Evolutionary conservation across 2,797 vertebrate species (phyloP), one percentile per base, ranked within the genome.

Genomic region (Thripadectes ignobilis): DNA sequence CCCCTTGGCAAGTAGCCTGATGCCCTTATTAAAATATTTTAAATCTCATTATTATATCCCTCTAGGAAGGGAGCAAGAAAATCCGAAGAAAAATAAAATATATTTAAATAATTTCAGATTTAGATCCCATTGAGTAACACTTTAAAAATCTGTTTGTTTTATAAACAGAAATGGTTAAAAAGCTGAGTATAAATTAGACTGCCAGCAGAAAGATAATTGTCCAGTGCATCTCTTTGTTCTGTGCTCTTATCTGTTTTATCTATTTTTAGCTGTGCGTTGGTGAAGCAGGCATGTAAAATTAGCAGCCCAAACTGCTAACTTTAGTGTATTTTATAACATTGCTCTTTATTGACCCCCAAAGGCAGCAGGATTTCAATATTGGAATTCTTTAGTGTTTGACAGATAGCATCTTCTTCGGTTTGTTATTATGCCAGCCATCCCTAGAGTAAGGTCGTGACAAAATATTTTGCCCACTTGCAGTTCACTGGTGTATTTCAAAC

Each of bases 201-300:
- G 77, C 75, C 26, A 41, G 62, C 27, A 59, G 68, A 46, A 74
- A 78, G 78, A 67, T 85, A 95, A 84, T 88, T 96, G 94, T 94
- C 89, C 84, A 38, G 85, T 66, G 55, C 85, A 66, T 94, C 67
- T 90, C 93, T 88, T 85, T 94, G 94, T 95, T 95, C 87, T 84
- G 63, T 81, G 39, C 75, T 84, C 55, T 91, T 95, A 95, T 92
- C 80, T 88, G 43, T 93, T 92, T 91, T 72, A 89, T 88, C 82
- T 96, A 79, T 93, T 94, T 95, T 92, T 93, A 95, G 87, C 88
- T 61, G 36, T 49, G 82, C 7, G 0, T 73, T 86, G 63, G 77
- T 89, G 63, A 91, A 88, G 67, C 69, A 41, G 57, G 69, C 83
- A 6, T 49, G 32, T 87, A 91, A 93, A 93, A 96, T 92, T 87